A percentile compares a stretch with the other conserved stretches of the same genome.
Conservation (phyloP, 2,888 invertebrate genomes). For the Fabriciana adippe region DNA sequence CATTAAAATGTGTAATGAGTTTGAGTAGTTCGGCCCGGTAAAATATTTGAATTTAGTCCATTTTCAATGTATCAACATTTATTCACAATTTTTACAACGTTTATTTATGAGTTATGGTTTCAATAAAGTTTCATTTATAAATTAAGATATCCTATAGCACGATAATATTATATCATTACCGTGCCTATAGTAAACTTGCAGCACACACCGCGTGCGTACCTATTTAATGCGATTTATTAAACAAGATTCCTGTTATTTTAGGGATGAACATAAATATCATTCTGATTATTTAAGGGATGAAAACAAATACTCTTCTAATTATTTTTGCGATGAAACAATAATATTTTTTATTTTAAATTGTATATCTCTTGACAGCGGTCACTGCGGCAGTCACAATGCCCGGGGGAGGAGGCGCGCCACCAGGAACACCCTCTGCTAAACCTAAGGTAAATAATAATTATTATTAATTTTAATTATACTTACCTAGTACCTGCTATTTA, state of each 20-base stretch:
- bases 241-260: too few relatives aligned
- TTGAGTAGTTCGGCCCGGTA: background rate
- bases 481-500: background rate
- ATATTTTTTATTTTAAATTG: background rate
- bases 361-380: conserved; percentile 56
- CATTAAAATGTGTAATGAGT: background rate
- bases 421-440: conserved; percentile 92
- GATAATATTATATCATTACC: too few relatives aligned
- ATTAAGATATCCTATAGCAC: too few relatives aligned
- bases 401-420: conserved; percentile 88
- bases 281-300: too few relatives aligned
- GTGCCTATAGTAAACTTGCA: too few relatives aligned
- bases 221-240: too few relatives aligned
- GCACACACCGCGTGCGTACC: too few relatives aligned
- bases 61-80: too few relatives aligned
- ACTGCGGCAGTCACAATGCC: conserved; percentile 84
- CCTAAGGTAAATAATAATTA: conserved; percentile 82
- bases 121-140: too few relatives aligned
- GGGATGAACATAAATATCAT: too few relatives aligned
- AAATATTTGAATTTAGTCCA: background rate
- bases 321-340: background rate
- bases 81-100: too few relatives aligned
- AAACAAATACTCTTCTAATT: background rate
- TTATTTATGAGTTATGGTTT: too few relatives aligned
- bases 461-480: conserved; percentile 1